Evolutionary conservation across 1,140 invertebrate species (phyloP).

Genomic region (Colletes gigas): DNA sequence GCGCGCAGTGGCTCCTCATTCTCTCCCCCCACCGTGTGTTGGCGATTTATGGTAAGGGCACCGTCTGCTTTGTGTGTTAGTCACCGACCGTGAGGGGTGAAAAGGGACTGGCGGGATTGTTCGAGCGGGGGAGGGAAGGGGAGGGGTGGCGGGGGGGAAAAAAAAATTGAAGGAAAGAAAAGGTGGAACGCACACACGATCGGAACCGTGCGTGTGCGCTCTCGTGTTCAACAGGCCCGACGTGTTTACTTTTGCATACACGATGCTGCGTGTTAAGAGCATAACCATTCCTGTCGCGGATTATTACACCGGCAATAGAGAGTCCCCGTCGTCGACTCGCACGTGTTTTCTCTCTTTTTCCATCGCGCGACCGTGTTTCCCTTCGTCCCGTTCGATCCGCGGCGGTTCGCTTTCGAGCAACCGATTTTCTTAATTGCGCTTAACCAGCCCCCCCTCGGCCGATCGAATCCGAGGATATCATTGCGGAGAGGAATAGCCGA

Average conservation of each 20-base stretch:
- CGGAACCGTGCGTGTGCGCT: not conserved
- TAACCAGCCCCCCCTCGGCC: not conserved
- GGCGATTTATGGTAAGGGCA: constrained; percentile 56
- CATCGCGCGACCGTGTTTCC: no score
- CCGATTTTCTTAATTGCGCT: constrained; percentile 34
- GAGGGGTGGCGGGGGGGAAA: not conserved
- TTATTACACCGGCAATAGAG: constrained; percentile 36
- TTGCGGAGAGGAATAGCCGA: not conserved
- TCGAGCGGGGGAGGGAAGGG: not conserved
- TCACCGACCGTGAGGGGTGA: constrained; percentile 56
- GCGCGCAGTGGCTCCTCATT: constrained; percentile 12
- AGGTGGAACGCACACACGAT: constrained; percentile 35
- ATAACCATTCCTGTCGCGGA: constrained; percentile 31
- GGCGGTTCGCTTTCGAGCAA: not conserved
- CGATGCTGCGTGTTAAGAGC: constrained; percentile 33
- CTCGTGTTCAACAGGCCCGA: constrained; percentile 26
- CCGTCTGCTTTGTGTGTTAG: constrained; percentile 50
- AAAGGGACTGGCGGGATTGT: constrained; percentile 27
- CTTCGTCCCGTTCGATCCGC: not conserved
- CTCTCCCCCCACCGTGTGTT: constrained; percentile 20
- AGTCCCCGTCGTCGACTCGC: not conserved
- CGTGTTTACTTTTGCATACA: constrained; percentile 39
- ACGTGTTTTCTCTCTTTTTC: not conserved
- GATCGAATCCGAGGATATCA: constrained; percentile 11
- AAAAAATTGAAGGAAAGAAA: constrained; percentile 36